Conservation (phyloP, 1,140 invertebrate species). For the Choristoneura fumiferana region DNA sequence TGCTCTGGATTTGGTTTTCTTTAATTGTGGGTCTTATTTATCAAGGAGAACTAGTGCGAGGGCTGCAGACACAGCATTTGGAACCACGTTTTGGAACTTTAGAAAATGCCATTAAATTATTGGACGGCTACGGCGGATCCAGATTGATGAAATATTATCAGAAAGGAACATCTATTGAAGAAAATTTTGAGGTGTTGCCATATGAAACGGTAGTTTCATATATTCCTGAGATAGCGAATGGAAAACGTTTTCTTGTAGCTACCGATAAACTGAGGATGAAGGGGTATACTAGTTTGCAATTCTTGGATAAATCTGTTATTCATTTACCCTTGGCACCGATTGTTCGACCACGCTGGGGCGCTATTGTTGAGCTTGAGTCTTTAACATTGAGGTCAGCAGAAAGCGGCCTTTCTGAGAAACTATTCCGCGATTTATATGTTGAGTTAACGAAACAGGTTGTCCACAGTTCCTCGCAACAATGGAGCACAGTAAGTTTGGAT, state of each 20-base stretch:
- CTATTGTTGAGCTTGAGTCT: constrained; percentile 30
- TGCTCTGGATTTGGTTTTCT: constrained; percentile 56
- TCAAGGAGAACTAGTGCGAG: constrained; percentile 47
- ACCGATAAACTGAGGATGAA: constrained; percentile 28
- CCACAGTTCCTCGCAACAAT: background rate
- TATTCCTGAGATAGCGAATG: constrained; percentile 33
- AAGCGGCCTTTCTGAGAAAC: constrained; percentile 34
- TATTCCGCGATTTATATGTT: constrained; percentile 21
- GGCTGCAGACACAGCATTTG: constrained; percentile 37
- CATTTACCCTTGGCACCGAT: constrained; percentile 27
- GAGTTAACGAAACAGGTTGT: constrained; percentile 4
- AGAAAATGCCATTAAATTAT: constrained; percentile 34
- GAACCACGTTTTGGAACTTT: constrained; percentile 39
- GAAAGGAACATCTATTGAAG: constrained; percentile 32
- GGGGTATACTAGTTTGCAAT: constrained; percentile 26
- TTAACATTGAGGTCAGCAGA: constrained; percentile 33
- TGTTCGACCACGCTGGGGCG: constrained; percentile 51
- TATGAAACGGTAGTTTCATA: constrained; percentile 26
- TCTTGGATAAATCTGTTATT: constrained; percentile 38
- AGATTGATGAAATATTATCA: constrained; percentile 34
- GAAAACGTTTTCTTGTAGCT: constrained; percentile 38
- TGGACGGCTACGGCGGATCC: constrained; percentile 37
- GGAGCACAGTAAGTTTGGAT: constrained; percentile 22
- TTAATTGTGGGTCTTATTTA: constrained; percentile 49
- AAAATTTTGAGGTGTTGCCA: constrained; percentile 31